Evolutionary conservation across 2,888 invertebrate genomes (phyloP), one percentile per base, ranked within the genome.

Genomic region (Tineola bisselliella): DNA sequence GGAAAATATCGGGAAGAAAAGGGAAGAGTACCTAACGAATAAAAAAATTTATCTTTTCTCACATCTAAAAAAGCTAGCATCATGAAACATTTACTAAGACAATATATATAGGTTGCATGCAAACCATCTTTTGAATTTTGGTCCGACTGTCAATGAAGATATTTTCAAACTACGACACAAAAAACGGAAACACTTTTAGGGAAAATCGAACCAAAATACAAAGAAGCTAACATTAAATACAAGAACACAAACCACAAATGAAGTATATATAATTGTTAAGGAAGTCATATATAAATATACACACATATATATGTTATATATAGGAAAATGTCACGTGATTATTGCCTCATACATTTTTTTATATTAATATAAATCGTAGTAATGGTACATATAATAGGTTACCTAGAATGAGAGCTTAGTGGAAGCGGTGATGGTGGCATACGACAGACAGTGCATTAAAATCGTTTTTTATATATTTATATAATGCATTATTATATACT

Each of bases 381-480:
- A 77, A 84, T 83, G 81, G 6, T 84, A 84, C 79, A 63, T 63
- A 86, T 80, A 80, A 77, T 18, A 48, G 48, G 15, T 18, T 48
- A 84, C 84, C 84, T 86, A 84, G 75, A 84, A 88, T 88, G 88
- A 88, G 88, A 88, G 88, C 88, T 86, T 82, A 87, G 84, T 87
- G 87, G 87, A 87, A 86, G 87, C 88, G 86, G 87, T 87, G 87
- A 87, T 87, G 86, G 86, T 87, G 87, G 86, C 87, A 87, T 87
- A 87, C 86, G 87, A 87, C 86, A 87, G 87, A 87, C 86, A 87
- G 87, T 87, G 87, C 87, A 87, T 87, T 86, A 88, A 87, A 84
- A 87, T 84, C 84, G 82, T 67, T 67, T 78, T 76, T 82, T 83
- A 84, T 84, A 38, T 17, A 84, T 84, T 81, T 84, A 84, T 74